Base-by-base conservation (phyloP, 2,113 vertebrate genomes). In the Corythornis madagascariensis region DNA sequence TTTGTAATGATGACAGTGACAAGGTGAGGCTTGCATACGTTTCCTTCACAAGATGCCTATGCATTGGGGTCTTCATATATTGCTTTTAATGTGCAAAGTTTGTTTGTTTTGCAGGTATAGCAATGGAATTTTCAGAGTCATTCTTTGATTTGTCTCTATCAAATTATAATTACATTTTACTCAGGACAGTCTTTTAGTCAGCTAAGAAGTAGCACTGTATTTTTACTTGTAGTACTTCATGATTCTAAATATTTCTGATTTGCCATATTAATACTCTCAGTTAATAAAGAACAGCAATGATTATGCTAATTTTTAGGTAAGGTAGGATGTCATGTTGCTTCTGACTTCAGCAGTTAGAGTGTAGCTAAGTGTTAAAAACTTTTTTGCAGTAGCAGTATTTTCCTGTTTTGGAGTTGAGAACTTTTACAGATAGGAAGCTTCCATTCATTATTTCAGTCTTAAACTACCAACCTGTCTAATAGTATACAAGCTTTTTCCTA, bases 1-100 rank as follows among this genome's bases (percentile, higher is more conserved):
- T 98, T 96, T 98, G 97, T 97, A 97, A 97, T 95, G 97, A 98
- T 97, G 98, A 98, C 96, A 97, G 96, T 97, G 98, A 98, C 95
- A 98, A 98, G 98, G 98, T 98, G 97, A 98, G 97, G 83, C 86
- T 59, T 40, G 87, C 85, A 86, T 89, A 90, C 94, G 63, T 91
- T 94, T 95, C 28, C 71, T 72, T 77, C 78, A 89, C 75, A 82
- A 91, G 78, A 80, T 94, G 59, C 64, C 69, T 93, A 50, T 83
- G 65, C 85, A 77, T 24, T 73, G 61, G 15, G 16, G 3, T 6
- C 35, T 78, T 84, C 35, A 78, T 88, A 9, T 52, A 60, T 59
- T 95, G 61, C 25, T 89, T 95, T 73, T 89, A 77, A 55, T 87
- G 28, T 24, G 18, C 42, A 59, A 65, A 72, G 15, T 47, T 47